Evolutionary conservation across 1,140 invertebrate genomes (phyloP).

Genomic region (Amphibalanus amphitrite): DNA sequence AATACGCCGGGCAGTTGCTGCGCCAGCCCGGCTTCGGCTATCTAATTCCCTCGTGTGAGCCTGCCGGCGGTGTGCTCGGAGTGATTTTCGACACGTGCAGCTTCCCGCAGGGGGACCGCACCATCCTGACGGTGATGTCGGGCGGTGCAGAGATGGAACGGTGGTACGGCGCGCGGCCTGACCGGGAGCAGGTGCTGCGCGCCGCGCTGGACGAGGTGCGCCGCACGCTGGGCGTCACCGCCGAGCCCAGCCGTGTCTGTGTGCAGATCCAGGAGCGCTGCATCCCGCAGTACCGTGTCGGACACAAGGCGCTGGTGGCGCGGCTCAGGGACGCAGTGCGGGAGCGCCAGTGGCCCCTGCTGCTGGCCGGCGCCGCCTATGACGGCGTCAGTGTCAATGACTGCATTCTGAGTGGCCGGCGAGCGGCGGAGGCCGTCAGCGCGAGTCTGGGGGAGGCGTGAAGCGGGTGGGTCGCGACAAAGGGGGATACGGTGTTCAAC

Average conservation of each 20-base stretch:
- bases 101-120: constrained; percentile 38
- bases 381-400: constrained; percentile 82
- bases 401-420: constrained; percentile 40
- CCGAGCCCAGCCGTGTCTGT: constrained; percentile 40
- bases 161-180: constrained; percentile 46
- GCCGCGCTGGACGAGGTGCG: constrained; percentile 47
- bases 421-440: not conserved
- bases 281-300: constrained; percentile 82
- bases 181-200: constrained; percentile 40
- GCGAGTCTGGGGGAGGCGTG: not conserved
- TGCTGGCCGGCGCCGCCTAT: constrained; percentile 69
- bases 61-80: constrained; percentile 59
- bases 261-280: constrained; percentile 58
- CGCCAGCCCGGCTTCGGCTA: constrained; percentile 66
- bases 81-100: constrained; percentile 78
- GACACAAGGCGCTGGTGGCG: constrained; percentile 53
- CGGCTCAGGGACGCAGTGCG: constrained; percentile 47
- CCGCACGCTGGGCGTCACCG: constrained; percentile 51
- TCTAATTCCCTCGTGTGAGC: constrained; percentile 63
- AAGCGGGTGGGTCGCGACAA: not conserved
- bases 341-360: constrained; percentile 49
- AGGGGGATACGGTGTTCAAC: too few species aligned
- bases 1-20: constrained; percentile 41
- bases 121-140: constrained; percentile 74
- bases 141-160: constrained; percentile 74